These are phyloP conservation scores for Cosmia pyralina DNA, from an alignment of 2,888 invertebrate species.

Conservation along the genomic window DNA sequence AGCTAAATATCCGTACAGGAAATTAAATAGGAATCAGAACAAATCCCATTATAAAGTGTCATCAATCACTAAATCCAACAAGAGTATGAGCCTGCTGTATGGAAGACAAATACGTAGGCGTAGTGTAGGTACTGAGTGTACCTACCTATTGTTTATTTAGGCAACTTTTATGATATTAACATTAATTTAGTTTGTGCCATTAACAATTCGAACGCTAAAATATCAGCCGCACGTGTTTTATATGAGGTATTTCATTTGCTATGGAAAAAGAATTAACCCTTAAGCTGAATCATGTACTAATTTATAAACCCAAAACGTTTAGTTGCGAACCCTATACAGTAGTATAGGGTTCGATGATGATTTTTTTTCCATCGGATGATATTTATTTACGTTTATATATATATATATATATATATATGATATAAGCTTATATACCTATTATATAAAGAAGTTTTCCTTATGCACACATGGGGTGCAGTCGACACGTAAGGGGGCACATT, in stretches of 20 bases:
- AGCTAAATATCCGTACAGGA: slow-evolving; percentile 84
- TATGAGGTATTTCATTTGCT: neutral
- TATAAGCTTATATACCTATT: too few relatives aligned
- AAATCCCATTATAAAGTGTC: slow-evolving; percentile 84
- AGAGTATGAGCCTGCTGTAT: slow-evolving; percentile 65
- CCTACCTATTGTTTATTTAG: neutral
- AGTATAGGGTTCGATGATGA: too few relatives aligned
- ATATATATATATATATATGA: too few relatives aligned
- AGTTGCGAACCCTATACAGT: too few relatives aligned
- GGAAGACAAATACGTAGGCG: slow-evolving; percentile 61
- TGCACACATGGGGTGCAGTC: too few relatives aligned
- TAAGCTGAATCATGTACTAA: too few relatives aligned
- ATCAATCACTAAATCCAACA: slow-evolving; percentile 81
- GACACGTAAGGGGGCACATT: too few relatives aligned
- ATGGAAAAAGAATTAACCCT: neutral
- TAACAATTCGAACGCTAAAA: neutral
- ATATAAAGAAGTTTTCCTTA: too few relatives aligned
- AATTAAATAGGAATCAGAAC: slow-evolving; percentile 85
- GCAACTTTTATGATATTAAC: neutral
- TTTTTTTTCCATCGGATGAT: too few relatives aligned
- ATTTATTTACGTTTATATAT: too few relatives aligned
- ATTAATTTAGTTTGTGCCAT: slow-evolving; percentile 10
- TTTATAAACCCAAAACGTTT: too few relatives aligned
- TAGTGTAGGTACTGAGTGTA: slow-evolving; percentile 18
- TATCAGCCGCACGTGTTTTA: neutral